phyloP scores from a whole-genome alignment of 1,140 invertebrate species.

The Cydia splendana region DNA sequence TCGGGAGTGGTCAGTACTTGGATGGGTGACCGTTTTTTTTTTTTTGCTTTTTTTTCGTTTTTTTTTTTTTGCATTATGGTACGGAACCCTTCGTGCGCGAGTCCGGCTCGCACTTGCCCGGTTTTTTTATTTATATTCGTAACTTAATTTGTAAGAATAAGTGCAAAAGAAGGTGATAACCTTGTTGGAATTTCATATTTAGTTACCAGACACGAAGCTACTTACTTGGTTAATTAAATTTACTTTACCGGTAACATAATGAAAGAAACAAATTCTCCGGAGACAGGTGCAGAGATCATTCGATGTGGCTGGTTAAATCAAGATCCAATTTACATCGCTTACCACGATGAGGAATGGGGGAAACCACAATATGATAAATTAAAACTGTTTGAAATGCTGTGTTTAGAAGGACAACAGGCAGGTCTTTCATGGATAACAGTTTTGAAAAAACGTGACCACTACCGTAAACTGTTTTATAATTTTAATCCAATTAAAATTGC shows the following conservation, averaged over 20 bases:
- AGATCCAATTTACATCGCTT: slow-evolving; percentile 63
- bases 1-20: too few relatives aligned
- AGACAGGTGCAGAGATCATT: background rate
- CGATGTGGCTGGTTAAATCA: slow-evolving; percentile 63
- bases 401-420: slow-evolving; percentile 73
- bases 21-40: too few relatives aligned
- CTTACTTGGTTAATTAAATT: too few relatives aligned
- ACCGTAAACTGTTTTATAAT: slow-evolving; percentile 56
- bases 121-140: too few relatives aligned
- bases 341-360: slow-evolving; percentile 73
- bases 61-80: too few relatives aligned
- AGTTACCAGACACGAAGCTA: too few relatives aligned
- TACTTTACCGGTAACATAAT: background rate
- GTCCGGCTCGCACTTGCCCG: too few relatives aligned
- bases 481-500: slow-evolving; percentile 61
- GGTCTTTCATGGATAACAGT: slow-evolving; percentile 72
- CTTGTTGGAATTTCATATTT: too few relatives aligned
- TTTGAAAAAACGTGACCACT: slow-evolving; percentile 65
- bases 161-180: too few relatives aligned
- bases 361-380: slow-evolving; percentile 55
- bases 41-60: too few relatives aligned
- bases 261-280: background rate
- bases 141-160: too few relatives aligned
- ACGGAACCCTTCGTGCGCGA: too few relatives aligned
- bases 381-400: slow-evolving; percentile 69